Percentiles rank a stretch among this genome's conserved stretches.
Evolutionary conservation across 2,797 vertebrate genomes (phyloP).

Genomic region (Eleutherodactylus coqui): DNA sequence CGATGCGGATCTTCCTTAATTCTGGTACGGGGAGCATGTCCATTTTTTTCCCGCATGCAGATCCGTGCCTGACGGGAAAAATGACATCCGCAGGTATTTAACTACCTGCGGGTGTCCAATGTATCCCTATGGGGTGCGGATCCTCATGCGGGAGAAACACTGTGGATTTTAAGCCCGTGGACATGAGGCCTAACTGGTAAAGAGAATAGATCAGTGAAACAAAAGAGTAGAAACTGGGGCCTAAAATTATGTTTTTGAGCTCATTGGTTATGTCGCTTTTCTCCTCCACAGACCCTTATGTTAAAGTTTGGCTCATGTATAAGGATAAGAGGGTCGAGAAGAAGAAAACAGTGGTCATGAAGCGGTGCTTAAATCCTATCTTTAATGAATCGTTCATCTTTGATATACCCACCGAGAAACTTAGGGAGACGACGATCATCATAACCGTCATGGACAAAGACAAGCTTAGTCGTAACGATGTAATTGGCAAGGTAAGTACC

Average conservation of each 20-base stretch:
- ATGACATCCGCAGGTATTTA: too few species aligned
- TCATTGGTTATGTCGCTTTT: neutral
- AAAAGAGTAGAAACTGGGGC: neutral
- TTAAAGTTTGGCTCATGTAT: conserved; percentile 99
- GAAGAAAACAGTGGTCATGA: conserved; percentile 99
- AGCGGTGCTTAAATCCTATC: conserved; percentile 95
- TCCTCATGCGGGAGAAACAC: too few species aligned
- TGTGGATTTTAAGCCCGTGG: too few species aligned
- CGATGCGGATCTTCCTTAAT: too few species aligned
- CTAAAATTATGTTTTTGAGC: neutral
- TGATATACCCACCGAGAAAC: conserved; percentile 94
- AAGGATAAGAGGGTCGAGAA: conserved; percentile 99
- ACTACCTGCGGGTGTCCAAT: too few species aligned
- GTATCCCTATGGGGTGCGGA: too few species aligned
- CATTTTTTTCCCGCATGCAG: too few species aligned
- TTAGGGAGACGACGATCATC: conserved; percentile 97
- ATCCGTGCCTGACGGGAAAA: too few species aligned
- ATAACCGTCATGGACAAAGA: conserved; percentile 99
- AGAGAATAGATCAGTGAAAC: neutral
- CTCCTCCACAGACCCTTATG: conserved; percentile 87
- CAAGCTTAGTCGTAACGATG: conserved; percentile 96
- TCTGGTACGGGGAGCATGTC: too few species aligned
- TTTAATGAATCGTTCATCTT: conserved; percentile 99
- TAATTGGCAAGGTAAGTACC: conserved; percentile 93
- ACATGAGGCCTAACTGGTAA: too few species aligned